phyloP scores from a whole-genome alignment of 2,888 invertebrate genomes.

The Drosophila mayaguana region DNA sequence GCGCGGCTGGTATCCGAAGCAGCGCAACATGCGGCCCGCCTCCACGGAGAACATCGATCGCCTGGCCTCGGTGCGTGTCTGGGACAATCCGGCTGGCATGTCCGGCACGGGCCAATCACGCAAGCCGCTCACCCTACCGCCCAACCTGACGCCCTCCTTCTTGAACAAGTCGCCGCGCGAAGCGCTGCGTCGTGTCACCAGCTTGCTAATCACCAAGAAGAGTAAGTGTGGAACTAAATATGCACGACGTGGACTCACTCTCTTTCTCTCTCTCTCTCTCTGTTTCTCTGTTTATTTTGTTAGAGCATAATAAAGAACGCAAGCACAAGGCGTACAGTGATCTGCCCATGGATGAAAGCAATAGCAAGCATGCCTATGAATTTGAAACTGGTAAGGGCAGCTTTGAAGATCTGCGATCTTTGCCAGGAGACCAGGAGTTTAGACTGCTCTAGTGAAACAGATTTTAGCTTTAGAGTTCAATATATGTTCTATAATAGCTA shows the following conservation, averaged over 20 bases:
- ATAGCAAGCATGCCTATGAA: conserved; percentile 74
- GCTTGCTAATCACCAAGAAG: conserved; percentile 92
- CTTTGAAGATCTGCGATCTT: neutral
- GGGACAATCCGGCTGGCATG: conserved; percentile 84
- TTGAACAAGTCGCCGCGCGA: conserved; percentile 95
- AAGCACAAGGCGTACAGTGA: conserved; percentile 78
- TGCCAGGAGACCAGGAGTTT: neutral
- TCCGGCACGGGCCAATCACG: conserved; percentile 87
- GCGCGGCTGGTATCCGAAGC: conserved; percentile 93
- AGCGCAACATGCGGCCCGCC: conserved; percentile 90
- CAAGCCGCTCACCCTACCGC: conserved; percentile 94
- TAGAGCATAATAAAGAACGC: conserved; percentile 73
- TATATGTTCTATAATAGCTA: neutral
- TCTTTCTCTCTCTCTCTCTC: neutral
- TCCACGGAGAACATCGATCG: conserved; percentile 94
- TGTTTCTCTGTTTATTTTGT: neutral
- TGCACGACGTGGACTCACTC: neutral
- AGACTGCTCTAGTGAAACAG: neutral
- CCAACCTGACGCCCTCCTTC: conserved; percentile 95
- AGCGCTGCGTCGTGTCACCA: conserved; percentile 94
- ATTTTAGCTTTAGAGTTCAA: neutral
- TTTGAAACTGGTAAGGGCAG: conserved; percentile 64
- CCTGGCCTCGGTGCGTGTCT: conserved; percentile 87
- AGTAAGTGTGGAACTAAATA: conserved; percentile 85
- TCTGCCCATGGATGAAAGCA: conserved; percentile 69